Base-by-base conservation (phyloP, 1,140 invertebrate species). In the Cepaea nemoralis region DNA sequence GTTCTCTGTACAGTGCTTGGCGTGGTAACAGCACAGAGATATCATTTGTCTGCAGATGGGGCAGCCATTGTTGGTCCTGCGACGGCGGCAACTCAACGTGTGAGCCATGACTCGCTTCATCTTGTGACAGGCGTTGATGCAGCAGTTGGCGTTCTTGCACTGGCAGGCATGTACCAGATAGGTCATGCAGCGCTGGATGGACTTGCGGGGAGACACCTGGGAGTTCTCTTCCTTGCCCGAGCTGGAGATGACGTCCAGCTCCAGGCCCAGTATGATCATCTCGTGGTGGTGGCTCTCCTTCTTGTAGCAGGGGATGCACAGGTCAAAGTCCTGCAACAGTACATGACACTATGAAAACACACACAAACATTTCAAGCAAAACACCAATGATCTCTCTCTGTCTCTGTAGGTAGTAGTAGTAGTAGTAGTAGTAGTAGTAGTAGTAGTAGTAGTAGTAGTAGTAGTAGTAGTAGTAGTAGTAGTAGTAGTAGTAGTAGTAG, bases 21-120 rank as follows among this genome's bases (percentile, higher is more conserved):
- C 98, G 91, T 99, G 98, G 92, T 99, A 99, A 92, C 97, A 99
- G 89, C 98, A 99, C 31, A 99, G 92, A 5, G 98, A 98, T 88
- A 99, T 98, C 40, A 99, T 94, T 89, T 99, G 98, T 91, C 99
- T 99, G 93, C 98, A 99, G 86, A 99, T 98, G 16, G 97, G 96
- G 92, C 98, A 99, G 70, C 96, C 96, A 85, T 97, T 97, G 76
- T 97, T 98, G 40, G 96, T 97, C 92, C 98, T 98, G 82, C 96
- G 93, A n/a, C n/a, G n/a, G 91, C 98, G 98, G 93, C 98, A 99
- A 83, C 87, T 86, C 93, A 98, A 99, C 0, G 98, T 98, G 92
- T 99, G 98, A 78, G 95, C 94, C 1, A 99, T 97, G 50, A 99
- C 97, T 79, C 97, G 94, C 93, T 99, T 99, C 98, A 99, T 99